These are phyloP conservation scores for Avahi laniger DNA, from an alignment of 2,797 vertebrate species.

Conservation along the genomic window DNA sequence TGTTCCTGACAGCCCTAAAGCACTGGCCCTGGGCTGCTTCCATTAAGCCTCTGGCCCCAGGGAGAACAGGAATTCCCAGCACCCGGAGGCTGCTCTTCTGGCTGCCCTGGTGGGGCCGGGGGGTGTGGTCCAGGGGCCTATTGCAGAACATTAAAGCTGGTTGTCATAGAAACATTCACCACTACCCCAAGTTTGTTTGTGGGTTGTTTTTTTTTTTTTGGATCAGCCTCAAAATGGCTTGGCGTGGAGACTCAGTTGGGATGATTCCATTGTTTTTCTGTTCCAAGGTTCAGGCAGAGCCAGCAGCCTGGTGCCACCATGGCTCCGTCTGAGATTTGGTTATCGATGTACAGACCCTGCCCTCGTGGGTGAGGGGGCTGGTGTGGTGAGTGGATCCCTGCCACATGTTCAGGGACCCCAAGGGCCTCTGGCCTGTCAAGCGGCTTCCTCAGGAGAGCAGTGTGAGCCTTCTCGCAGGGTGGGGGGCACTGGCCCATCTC, in stretches of 20 bases:
- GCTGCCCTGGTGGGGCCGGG: not conserved
- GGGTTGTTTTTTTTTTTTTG: not conserved
- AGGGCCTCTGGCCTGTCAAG: not conserved
- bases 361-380: accelerated
- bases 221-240: not conserved
- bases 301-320: not conserved
- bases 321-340: not conserved
- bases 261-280: constrained; percentile 62
- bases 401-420: not conserved
- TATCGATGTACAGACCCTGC: not conserved
- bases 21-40: not conserved
- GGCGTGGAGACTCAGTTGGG: not conserved
- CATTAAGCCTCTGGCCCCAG: not conserved
- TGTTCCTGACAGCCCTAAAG: not conserved
- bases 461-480: not conserved
- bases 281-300: not conserved
- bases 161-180: constrained; percentile 4
- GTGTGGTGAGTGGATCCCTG: not conserved
- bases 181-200: not conserved
- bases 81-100: not conserved
- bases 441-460: not conserved
- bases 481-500: not conserved
- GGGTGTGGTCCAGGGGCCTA: not conserved
- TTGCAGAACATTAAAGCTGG: not conserved
- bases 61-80: not conserved